Evolutionary conservation across 2,797 vertebrate species (phyloP).

Genomic region (Silurus aristotelis): DNA sequence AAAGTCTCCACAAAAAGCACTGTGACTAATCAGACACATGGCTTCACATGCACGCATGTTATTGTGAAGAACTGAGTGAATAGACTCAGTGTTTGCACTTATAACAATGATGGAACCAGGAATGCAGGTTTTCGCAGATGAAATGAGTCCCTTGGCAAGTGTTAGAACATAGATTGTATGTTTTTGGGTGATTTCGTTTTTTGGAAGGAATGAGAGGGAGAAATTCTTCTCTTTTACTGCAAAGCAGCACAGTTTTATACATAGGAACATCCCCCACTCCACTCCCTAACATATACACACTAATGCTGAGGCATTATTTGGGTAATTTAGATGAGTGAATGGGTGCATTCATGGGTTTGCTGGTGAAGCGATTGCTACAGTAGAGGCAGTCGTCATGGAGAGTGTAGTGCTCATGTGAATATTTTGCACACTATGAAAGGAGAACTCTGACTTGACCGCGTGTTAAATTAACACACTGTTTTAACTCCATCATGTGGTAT

Average conservation of each 20-base stretch:
- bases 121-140: slow-evolving; percentile 18
- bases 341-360: slow-evolving; percentile 26
- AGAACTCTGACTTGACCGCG: slow-evolving; percentile 14
- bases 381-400: not conserved
- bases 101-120: slow-evolving; percentile 32
- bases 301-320: not conserved
- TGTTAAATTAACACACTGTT: slow-evolving; percentile 43
- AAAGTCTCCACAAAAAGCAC: slow-evolving; percentile 18
- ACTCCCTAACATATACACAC: slow-evolving; percentile 14
- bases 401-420: not conserved
- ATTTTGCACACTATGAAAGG: not conserved
- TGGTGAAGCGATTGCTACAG: slow-evolving; percentile 25
- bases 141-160: slow-evolving; percentile 36
- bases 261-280: not conserved
- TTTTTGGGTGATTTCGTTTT: not conserved
- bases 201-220: not conserved
- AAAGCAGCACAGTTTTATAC: not conserved
- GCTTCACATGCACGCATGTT: slow-evolving; percentile 41
- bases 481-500: slow-evolving; percentile 45
- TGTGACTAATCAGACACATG: slow-evolving; percentile 36
- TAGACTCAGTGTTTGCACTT: slow-evolving; percentile 36
- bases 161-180: not conserved
- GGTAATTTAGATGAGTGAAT: slow-evolving; percentile 16
- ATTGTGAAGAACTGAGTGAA: slow-evolving; percentile 38
- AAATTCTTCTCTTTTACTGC: not conserved